phyloP scores from a whole-genome alignment of 2,888 invertebrate genomes.

The Malthinus seriepunctatus region DNA sequence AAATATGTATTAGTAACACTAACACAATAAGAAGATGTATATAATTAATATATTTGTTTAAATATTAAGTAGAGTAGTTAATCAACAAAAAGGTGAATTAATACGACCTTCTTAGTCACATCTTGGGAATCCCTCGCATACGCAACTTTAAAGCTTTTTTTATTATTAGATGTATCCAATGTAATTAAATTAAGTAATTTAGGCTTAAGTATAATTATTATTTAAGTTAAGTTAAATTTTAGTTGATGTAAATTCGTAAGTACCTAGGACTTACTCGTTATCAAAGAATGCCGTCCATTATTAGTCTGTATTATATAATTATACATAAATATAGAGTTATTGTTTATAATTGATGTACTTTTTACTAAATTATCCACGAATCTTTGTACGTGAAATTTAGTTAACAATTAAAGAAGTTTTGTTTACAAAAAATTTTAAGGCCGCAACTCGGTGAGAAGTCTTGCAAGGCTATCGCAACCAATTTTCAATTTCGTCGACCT shows the following conservation, averaged over 20 bases:
- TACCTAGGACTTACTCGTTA: constrained; percentile 12
- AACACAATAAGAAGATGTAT: too few species aligned
- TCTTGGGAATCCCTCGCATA: too few species aligned
- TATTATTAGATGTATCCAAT: not conserved
- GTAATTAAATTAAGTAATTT: not conserved
- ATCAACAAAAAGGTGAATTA: too few species aligned
- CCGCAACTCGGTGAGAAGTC: too few species aligned
- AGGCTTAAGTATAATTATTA: not conserved
- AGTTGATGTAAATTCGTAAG: not conserved
- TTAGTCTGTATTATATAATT: not conserved
- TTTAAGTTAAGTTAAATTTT: not conserved
- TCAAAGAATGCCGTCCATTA: constrained; percentile 29
- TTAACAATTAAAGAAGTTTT: too few species aligned
- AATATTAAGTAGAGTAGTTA: not conserved
- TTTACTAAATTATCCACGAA: too few species aligned
- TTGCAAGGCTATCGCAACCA: too few species aligned
- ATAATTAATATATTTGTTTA: not conserved
- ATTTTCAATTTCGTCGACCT: too few species aligned
- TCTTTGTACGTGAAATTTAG: too few species aligned
- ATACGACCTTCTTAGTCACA: too few species aligned
- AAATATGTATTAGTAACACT: not conserved
- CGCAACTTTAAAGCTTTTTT: not conserved
- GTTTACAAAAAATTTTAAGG: too few species aligned
- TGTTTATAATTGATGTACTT: not conserved
- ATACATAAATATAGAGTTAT: not conserved